Evolutionary conservation across 2,797 vertebrate genomes (phyloP).

Genomic region (Kryptopterus vitreolus): DNA sequence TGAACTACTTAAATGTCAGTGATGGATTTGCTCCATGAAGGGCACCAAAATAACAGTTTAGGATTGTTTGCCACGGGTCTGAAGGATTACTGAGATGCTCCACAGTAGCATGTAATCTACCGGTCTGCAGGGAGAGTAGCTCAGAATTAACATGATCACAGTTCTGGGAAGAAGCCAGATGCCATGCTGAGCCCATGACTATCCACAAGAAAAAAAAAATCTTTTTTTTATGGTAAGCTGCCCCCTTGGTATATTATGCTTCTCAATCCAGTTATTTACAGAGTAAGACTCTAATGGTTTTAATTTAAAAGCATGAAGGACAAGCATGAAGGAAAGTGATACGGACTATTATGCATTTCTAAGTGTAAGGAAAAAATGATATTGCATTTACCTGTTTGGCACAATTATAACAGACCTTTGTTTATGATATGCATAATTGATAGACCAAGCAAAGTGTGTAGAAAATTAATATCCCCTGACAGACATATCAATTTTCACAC

Average conservation of each 20-base stretch:
- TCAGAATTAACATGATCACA: constrained; percentile 65
- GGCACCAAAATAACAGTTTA: constrained; percentile 71
- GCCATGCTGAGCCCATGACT: constrained; percentile 65
- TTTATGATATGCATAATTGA: background rate
- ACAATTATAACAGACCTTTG: constrained; percentile 18
- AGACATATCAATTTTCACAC: constrained; percentile 17
- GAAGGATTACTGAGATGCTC: constrained; percentile 75
- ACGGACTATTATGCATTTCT: constrained; percentile 46
- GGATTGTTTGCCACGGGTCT: constrained; percentile 69
- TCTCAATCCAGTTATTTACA: constrained; percentile 74
- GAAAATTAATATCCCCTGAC: constrained; percentile 15
- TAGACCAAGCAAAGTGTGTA: background rate
- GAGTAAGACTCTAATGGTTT: constrained; percentile 72
- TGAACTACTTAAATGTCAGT: constrained; percentile 76
- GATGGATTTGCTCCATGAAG: constrained; percentile 73
- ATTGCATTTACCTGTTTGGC: constrained; percentile 37
- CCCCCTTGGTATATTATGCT: constrained; percentile 64
- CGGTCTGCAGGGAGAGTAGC: constrained; percentile 70
- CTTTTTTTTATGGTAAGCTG: constrained; percentile 52
- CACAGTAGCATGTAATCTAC: constrained; percentile 79
- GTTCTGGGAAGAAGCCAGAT: constrained; percentile 65
- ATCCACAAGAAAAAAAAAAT: constrained; percentile 48
- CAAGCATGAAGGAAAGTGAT: constrained; percentile 64
- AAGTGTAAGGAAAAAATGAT: constrained; percentile 30
- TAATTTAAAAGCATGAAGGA: constrained; percentile 65